These are phyloP conservation scores for Cuculus canorus DNA, from an alignment of 2,797 vertebrate genomes.

Conservation along the genomic window DNA sequence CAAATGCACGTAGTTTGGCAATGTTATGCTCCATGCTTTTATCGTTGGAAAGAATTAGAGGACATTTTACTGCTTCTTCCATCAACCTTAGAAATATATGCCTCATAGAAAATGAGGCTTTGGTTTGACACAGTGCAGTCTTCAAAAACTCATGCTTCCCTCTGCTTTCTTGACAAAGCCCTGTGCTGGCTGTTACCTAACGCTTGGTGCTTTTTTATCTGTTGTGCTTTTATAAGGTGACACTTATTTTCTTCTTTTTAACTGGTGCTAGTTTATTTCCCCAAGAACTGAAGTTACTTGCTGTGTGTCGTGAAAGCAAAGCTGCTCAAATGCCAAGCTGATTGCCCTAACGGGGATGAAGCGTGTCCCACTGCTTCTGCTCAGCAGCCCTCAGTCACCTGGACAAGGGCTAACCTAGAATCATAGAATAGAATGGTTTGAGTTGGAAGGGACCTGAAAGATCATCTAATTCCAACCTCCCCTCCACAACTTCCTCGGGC, in stretches of 20 bases:
- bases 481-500: too few relatives aligned
- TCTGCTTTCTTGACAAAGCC: neutral
- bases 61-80: neutral
- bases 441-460: too few relatives aligned
- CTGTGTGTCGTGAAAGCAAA: neutral
- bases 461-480: too few relatives aligned
- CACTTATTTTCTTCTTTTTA: neutral
- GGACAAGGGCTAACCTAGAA: rapidly evolving
- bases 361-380: neutral
- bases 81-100: neutral
- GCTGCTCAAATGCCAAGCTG: neutral
- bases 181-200: neutral
- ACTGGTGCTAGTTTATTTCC: neutral
- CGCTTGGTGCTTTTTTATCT: neutral
- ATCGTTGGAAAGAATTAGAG: neutral
- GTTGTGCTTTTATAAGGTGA: neutral
- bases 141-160: neutral
- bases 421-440: too few relatives aligned
- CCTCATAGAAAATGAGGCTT: neutral
- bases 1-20: neutral
- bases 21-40: neutral
- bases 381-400: neutral
- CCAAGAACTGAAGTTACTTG: neutral
- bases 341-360: neutral
- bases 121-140: neutral